Conservation (phyloP, 2,888 invertebrate species). For the Morpho achilles region DNA sequence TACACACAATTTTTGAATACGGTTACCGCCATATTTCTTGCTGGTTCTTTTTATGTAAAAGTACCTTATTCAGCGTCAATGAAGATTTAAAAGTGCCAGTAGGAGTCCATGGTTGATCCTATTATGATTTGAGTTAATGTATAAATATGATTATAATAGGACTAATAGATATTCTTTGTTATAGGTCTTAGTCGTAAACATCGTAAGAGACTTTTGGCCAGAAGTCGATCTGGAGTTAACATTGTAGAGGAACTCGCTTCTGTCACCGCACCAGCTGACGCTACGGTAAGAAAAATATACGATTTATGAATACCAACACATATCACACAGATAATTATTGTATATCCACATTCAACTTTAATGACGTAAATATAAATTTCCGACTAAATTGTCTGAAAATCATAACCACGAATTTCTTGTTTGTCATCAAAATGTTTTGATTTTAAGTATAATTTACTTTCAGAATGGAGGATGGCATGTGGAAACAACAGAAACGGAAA, state of each 20-base stretch:
- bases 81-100: too few species aligned
- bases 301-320: neutral
- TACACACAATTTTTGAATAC: neutral
- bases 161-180: slow-evolving; percentile 3
- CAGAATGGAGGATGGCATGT: slow-evolving; percentile 58
- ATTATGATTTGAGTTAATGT: too few species aligned
- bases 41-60: neutral
- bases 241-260: slow-evolving; percentile 49
- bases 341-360: too few species aligned
- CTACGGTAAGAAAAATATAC: slow-evolving; percentile 27
- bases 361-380: too few species aligned
- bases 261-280: slow-evolving; percentile 7
- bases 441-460: slow-evolving; percentile 14
- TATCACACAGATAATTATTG: too few species aligned
- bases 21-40: neutral
- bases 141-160: too few species aligned
- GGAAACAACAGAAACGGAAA: slow-evolving; percentile 39
- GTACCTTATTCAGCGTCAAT: too few species aligned
- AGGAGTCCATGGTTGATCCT: too few species aligned
- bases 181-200: slow-evolving; percentile 62
- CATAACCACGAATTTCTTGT: too few species aligned
- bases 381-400: too few species aligned
- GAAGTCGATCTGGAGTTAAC: slow-evolving; percentile 50
- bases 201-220: slow-evolving; percentile 54
- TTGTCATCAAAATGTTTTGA: too few species aligned